Conservation (phyloP, 2,888 invertebrate species). For the Hemithea aestivaria region DNA sequence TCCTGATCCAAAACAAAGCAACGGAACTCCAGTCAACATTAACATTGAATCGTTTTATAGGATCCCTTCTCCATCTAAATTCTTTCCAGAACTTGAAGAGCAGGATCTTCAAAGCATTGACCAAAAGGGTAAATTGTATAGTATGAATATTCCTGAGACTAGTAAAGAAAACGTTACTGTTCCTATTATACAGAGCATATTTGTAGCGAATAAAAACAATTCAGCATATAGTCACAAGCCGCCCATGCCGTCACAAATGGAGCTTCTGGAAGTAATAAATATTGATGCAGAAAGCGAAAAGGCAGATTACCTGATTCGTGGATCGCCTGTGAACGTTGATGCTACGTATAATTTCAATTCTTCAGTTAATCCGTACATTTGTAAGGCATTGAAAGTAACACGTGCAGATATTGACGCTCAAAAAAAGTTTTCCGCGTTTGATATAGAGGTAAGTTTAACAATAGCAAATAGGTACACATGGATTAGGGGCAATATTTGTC, state of each 20-base stretch:
- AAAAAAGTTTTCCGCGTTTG: constrained; percentile 45
- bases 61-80: constrained; percentile 41
- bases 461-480: constrained; percentile 1
- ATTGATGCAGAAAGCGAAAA: constrained; percentile 38
- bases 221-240: constrained; percentile 2
- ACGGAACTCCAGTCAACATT: constrained; percentile 4
- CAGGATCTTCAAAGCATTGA: constrained; percentile 33
- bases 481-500: too few species aligned
- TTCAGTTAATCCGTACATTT: constrained; percentile 34
- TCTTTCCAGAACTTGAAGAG: constrained; percentile 47
- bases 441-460: constrained; percentile 53
- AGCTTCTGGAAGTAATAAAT: constrained; percentile 17
- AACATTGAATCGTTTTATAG: constrained; percentile 36
- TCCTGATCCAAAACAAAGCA: constrained; percentile 1
- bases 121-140: constrained; percentile 33
- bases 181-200: constrained; percentile 35
- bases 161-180: constrained; percentile 29
- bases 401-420: constrained; percentile 53
- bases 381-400: constrained; percentile 35
- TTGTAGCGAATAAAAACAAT: constrained; percentile 21
- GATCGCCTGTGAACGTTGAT: constrained; percentile 27
- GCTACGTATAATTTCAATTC: constrained; percentile 38
- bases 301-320: constrained; percentile 50
- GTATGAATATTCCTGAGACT: constrained; percentile 36
- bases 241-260: constrained; percentile 8